phyloP scores from a whole-genome alignment of 2,113 vertebrate species.

The Peromyscus polionotus region DNA sequence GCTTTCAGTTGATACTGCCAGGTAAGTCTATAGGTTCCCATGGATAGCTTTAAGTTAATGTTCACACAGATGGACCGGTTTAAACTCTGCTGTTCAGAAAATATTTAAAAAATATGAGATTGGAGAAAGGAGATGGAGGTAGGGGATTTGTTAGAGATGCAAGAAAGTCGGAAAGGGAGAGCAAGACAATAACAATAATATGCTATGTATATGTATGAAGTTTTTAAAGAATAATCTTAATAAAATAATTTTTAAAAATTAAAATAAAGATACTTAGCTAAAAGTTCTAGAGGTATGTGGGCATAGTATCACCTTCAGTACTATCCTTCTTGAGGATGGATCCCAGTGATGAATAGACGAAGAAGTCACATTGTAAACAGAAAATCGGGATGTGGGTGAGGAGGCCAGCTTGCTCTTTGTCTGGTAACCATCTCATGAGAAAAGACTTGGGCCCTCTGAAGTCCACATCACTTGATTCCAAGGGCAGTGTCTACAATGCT shows the following conservation, averaged over 20 bases:
- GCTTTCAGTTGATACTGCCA: not conserved
- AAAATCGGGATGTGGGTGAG: rapidly evolving
- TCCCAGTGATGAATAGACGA: not conserved
- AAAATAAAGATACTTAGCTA: not conserved
- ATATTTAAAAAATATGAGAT: not conserved
- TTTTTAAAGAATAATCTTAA: not conserved
- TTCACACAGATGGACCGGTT: not conserved
- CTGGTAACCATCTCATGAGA: not conserved
- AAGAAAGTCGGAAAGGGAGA: not conserved
- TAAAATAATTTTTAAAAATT: not conserved
- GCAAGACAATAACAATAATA: not conserved
- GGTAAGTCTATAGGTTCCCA: not conserved
- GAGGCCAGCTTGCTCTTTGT: not conserved
- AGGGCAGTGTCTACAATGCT: not conserved
- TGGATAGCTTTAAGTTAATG: not conserved
- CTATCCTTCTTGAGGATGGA: not conserved
- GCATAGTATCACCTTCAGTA: not conserved
- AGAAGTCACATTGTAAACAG: not conserved
- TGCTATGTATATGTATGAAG: not conserved
- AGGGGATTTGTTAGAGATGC: rapidly evolving
- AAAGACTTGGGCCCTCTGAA: not conserved
- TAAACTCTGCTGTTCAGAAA: not conserved
- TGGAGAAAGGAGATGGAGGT: not conserved
- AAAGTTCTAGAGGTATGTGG: not conserved
- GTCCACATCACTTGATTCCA: not conserved